Base-by-base conservation (phyloP, 2,888 invertebrate species). In the Plemyria rubiginata region DNA sequence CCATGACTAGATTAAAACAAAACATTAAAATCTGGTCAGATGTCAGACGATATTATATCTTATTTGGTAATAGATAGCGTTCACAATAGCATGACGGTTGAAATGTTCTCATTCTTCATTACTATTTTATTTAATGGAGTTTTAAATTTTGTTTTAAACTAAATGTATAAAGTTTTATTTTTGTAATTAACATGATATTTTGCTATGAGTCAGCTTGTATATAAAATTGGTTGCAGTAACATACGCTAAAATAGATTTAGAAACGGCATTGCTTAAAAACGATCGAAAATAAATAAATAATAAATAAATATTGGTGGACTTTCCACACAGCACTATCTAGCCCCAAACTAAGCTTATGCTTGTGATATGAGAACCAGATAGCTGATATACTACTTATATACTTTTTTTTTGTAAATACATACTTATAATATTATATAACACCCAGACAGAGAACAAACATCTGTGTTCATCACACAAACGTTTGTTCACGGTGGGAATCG, bases 171-270 rank as follows among this genome's bases (percentile, higher is more conserved):
- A 28, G 36, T 38, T 38, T 50, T 48, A 43, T 56, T 53, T 48
- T 55, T 55, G 45, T 60, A 1, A 13, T 22, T 60, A 64, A 60
- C 43, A 38, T 41, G 2, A 41, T 53, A 15, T 48, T 60, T 60
- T 53, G 46, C 16, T 43, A 15, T 56, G 52, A 48, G 51, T 60
- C 52, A 49, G 55, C 49, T 53, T 62, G 38, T 50, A 12, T 16
- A 45, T 40, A 54, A 45, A 54, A 49, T 53, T 56, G 40, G 57
- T 70, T 70, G 67, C 67, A 70, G 67, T 67, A 67, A 67, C 54
- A 65, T 65, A 49, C 56, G 13, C 13, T 13, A 13, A 7, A 9
- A 15, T 45, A 45, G 4, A 16, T 16, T n/a, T n/a, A n/a, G n/a
- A n/a, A n/a, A n/a, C n/a, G n/a, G n/a, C n/a, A n/a, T n/a, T n/a